Conservation (phyloP, 2,113 vertebrate genomes). For the Microcebus tavaratra region DNA sequence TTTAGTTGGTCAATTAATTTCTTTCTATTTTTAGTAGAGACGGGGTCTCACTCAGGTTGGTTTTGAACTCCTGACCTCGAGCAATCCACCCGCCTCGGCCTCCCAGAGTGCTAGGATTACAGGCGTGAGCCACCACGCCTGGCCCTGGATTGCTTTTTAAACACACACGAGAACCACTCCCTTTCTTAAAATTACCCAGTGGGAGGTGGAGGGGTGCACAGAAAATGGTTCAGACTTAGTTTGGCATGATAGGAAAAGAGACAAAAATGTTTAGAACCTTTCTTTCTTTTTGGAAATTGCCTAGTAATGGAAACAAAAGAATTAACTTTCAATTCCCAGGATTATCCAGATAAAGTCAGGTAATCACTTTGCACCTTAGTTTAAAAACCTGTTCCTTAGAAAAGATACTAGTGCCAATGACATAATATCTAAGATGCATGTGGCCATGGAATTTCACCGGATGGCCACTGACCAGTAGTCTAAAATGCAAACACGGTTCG, state of each 20-base stretch:
- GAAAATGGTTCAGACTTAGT: background rate
- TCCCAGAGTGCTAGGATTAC: too few species aligned
- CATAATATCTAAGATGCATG: background rate
- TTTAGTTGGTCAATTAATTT: too few species aligned
- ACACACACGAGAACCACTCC: background rate
- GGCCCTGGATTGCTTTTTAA: background rate
- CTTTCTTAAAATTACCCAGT: slow-evolving; percentile 25
- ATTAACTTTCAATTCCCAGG: background rate
- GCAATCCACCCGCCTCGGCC: too few species aligned
- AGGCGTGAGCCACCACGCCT: too few species aligned
- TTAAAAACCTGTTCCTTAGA: background rate
- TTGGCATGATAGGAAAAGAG: background rate
- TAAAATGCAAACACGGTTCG: background rate
- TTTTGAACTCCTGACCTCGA: too few species aligned
- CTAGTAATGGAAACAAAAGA: background rate
- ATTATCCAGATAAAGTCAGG: background rate
- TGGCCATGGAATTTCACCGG: background rate
- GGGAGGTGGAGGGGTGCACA: background rate
- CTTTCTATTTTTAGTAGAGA: too few species aligned
- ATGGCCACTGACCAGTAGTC: background rate
- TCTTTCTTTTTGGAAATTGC: slow-evolving; percentile 29
- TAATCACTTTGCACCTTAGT: background rate
- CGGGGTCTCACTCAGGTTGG: too few species aligned
- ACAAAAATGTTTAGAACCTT: background rate
- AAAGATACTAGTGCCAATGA: background rate